Conservation (phyloP, 1,140 invertebrate genomes). For the Magallana ariakensis region DNA sequence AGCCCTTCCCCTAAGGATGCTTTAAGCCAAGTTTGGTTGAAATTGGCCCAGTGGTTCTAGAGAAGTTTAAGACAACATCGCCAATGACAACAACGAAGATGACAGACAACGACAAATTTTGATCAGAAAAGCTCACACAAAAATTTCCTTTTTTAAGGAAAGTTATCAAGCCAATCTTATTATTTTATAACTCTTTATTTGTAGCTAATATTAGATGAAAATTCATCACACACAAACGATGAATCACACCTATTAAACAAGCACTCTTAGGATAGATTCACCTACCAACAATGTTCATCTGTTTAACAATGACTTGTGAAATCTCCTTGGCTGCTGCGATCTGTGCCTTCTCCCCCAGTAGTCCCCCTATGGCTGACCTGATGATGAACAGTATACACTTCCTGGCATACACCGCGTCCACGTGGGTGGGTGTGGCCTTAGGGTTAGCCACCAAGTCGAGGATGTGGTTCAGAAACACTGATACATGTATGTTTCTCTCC, state of each 20-base stretch:
- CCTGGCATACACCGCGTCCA: constrained; percentile 97
- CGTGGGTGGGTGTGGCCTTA: constrained; percentile 95
- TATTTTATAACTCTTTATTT: too few species aligned
- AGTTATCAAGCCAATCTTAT: too few species aligned
- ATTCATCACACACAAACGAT: background rate
- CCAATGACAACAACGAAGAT: too few species aligned
- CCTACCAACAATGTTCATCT: constrained; percentile 87
- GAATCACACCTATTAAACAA: background rate
- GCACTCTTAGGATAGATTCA: constrained; percentile 2
- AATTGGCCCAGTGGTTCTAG: too few species aligned
- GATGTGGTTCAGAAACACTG: constrained; percentile 91
- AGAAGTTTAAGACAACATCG: too few species aligned
- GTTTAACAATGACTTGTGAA: constrained; percentile 93
- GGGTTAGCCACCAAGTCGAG: constrained; percentile 93
- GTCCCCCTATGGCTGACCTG: constrained; percentile 92
- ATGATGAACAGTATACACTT: constrained; percentile 98
- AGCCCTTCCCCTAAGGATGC: too few species aligned
- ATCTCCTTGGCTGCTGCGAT: constrained; percentile 95
- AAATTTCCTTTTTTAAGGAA: too few species aligned
- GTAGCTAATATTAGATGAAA: background rate
- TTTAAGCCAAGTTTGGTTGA: too few species aligned
- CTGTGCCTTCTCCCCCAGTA: constrained; percentile 98
- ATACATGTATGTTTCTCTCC: constrained; percentile 95
- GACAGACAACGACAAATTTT: too few species aligned
- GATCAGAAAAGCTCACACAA: too few species aligned